A percentile compares a stretch with the other conserved stretches of the same genome.
phyloP scores from a whole-genome alignment of 2,888 invertebrate genomes.

The Agapostemon virescens region DNA sequence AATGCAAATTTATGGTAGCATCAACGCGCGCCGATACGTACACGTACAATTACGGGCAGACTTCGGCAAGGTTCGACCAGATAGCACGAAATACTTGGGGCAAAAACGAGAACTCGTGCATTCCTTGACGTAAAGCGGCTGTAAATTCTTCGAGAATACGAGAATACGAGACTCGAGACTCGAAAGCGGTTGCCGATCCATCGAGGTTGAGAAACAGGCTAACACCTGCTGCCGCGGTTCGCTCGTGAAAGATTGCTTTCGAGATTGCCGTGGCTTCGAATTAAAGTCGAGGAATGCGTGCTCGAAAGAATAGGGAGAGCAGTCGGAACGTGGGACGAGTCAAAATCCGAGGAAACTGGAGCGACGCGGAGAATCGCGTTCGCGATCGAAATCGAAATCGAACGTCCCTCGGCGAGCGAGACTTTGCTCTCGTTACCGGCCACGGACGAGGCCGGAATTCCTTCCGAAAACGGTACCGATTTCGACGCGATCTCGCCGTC shows the following conservation, averaged over 20 bases:
- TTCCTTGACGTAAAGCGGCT: slow-evolving; percentile 43
- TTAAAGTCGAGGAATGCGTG: slow-evolving; percentile 25
- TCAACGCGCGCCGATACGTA: slow-evolving; percentile 26
- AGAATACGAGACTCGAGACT: slow-evolving; percentile 50
- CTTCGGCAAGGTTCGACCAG: slow-evolving; percentile 22
- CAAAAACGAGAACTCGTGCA: slow-evolving; percentile 46
- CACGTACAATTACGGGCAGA: slow-evolving; percentile 31
- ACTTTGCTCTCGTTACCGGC: no score
- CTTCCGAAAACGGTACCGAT: no score
- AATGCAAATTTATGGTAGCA: slow-evolving; percentile 49
- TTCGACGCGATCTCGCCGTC: neutral
- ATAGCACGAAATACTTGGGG: slow-evolving; percentile 37
- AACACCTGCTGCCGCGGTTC: slow-evolving; percentile 45
- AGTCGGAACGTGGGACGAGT: slow-evolving; percentile 9
- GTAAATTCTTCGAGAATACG: slow-evolving; percentile 50
- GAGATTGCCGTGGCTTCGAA: slow-evolving; percentile 32
- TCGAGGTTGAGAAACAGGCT: slow-evolving; percentile 40
- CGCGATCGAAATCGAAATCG: no score
- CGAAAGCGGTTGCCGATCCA: slow-evolving; percentile 50
- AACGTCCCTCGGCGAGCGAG: neutral
- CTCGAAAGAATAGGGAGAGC: neutral
- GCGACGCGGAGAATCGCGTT: neutral
- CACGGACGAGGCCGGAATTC: no score
- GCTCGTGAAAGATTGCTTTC: slow-evolving; percentile 33
- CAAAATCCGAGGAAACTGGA: slow-evolving; percentile 7